Percentiles rank a stretch among this genome's conserved stretches.
Conservation (phyloP, 2,888 invertebrate species). For the Erebia epiphron region DNA sequence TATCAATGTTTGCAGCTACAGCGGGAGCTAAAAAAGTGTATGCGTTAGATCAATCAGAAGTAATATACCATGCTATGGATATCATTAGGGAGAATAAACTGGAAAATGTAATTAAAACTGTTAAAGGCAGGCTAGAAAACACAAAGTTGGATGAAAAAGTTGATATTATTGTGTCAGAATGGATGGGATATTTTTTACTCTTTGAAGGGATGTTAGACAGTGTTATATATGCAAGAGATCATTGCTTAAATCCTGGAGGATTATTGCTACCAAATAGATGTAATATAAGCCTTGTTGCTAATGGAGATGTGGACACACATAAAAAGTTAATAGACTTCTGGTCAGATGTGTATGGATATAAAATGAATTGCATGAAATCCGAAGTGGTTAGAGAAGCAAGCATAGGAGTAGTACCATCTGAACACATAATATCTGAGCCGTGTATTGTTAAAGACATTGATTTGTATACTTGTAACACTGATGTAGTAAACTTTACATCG, state of each 20-base stretch:
- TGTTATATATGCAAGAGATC: conserved; percentile 93
- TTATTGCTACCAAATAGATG: conserved; percentile 92
- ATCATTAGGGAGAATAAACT: conserved; percentile 94
- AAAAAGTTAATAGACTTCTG: conserved; percentile 91
- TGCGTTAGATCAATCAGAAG: conserved; percentile 97
- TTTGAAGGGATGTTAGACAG: conserved; percentile 99
- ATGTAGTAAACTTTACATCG: conserved; percentile 88
- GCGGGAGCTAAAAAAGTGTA: conserved; percentile 95
- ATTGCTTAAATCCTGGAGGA: conserved; percentile 89
- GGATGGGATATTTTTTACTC: conserved; percentile 99
- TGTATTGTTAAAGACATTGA: conserved; percentile 88
- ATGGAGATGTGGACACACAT: conserved; percentile 89
- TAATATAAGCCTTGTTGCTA: conserved; percentile 90
- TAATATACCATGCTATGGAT: conserved; percentile 97
- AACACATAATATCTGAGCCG: conserved; percentile 86
- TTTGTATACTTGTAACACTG: conserved; percentile 87
- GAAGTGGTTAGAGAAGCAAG: conserved; percentile 90
- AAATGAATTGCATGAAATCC: conserved; percentile 95
- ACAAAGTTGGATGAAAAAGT: conserved; percentile 90
- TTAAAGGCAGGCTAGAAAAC: conserved; percentile 94
- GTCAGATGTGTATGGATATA: conserved; percentile 96
- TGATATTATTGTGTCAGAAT: conserved; percentile 97
- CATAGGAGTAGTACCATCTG: conserved; percentile 75
- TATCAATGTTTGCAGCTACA: conserved; percentile 98
- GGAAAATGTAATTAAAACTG: conserved; percentile 87